Evolutionary conservation across 2,888 invertebrate genomes (phyloP), one percentile per base, ranked within the genome.

Genomic region (Drosophila pseudotakahashii): DNA sequence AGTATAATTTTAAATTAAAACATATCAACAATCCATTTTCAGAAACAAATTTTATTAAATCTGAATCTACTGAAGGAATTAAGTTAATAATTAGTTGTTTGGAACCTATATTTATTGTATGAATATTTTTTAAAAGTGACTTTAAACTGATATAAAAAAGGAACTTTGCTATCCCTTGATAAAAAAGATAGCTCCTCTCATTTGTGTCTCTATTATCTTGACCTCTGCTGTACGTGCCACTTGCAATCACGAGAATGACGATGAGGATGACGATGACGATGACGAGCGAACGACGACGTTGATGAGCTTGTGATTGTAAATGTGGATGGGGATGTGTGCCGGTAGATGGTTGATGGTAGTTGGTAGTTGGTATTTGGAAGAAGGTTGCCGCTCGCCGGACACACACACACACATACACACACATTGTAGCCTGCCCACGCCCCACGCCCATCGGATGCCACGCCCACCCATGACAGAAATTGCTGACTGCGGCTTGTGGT

Each of bases 401-500:
- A 42, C 63, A 45, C 64, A 47, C 52, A 53, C 57, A 48, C 62
- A 61, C 45, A 60, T 4, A 11, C 34, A 48, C 50, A 57, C 73
- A 80, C 73, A 73, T 62, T 82, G 73, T 72, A 47, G 47, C 50
- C 60, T 62, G 51, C 55, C 54, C 39, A 55, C 16, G 34, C 34
- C 34, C 34, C 30, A 30, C 30, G 30, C 14, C 36, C 32, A 26
- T 34, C 9, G 41, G 39, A 44, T 45, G 54, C 63, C 34, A 71
- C 77, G 81, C 81, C 79, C 85, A 81, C 75, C 77, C 74, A 76
- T 59, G 61, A 42, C 76, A 58, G 66, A 70, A 75, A 81, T 81
- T 77, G 81, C 81, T 86, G 87, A 82, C 83, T 77, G 81, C 67
- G 83, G 78, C 57, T 73, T 72, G 74, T 14, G 73, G 74, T 53